A percentile compares a stretch with the other conserved stretches of the same genome.
These are phyloP conservation scores for Tamias sibiricus DNA, from an alignment of 2,113 vertebrate species.

Conservation along the genomic window DNA sequence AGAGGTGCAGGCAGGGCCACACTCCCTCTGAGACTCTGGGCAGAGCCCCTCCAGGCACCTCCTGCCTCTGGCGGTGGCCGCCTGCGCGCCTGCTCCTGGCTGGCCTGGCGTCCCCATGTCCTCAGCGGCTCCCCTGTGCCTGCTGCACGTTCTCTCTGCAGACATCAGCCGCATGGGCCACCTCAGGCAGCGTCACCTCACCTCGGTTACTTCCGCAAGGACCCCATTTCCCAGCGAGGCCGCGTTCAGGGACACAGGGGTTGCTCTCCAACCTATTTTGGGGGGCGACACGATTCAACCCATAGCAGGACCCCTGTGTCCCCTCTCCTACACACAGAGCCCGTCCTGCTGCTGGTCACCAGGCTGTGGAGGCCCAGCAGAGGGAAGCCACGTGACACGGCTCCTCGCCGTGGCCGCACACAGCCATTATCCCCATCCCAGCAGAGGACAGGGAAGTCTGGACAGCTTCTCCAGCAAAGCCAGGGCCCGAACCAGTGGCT, in stretches of 20 bases:
- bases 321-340: neutral
- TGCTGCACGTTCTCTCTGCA: neutral
- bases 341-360: neutral
- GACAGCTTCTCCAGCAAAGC: neutral
- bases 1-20: fast-evolving
- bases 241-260: neutral
- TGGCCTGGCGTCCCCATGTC: neutral
- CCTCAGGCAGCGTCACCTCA: too few species aligned
- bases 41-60: neutral
- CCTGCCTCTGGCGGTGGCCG: fast-evolving
- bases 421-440: fast-evolving
- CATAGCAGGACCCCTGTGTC: fast-evolving
- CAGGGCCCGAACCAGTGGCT: neutral
- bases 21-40: neutral
- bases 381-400: neutral
- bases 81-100: too few species aligned
- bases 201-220: neutral
- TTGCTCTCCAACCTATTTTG: neutral
- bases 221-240: neutral
- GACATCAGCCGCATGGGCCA: neutral
- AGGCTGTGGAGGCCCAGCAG: neutral
- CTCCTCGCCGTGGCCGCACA: neutral
- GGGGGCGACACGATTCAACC: neutral
- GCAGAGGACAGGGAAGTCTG: neutral
- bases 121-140: neutral